phyloP scores from a whole-genome alignment of 2,888 invertebrate species.

The Aricia artaxerxes region DNA sequence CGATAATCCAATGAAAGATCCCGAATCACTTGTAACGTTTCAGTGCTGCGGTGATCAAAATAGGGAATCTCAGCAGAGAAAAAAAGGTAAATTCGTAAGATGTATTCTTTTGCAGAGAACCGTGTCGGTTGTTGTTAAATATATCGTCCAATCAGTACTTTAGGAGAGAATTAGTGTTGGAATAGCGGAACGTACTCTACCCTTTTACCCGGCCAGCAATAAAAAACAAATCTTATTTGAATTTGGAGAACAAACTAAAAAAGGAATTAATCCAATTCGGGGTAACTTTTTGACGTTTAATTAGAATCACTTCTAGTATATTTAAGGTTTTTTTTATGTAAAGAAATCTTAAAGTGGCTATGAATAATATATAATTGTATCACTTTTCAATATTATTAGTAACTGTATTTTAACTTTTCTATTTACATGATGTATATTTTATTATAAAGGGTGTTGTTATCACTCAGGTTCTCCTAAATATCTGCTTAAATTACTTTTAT shows the following conservation, averaged over 20 bases:
- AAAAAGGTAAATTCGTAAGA: slow-evolving; percentile 67
- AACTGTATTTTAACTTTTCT: no score
- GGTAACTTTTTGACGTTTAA: slow-evolving; percentile 50
- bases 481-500: no score
- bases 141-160: slow-evolving; percentile 79
- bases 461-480: no score
- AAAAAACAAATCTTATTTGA: slow-evolving; percentile 77
- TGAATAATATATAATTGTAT: neutral
- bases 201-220: slow-evolving; percentile 70
- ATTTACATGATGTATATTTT: no score
- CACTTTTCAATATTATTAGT: no score
- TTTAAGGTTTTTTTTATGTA: neutral
- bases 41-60: slow-evolving; percentile 64
- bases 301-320: neutral
- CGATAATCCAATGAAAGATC: slow-evolving; percentile 64
- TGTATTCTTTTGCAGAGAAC: slow-evolving; percentile 72
- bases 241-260: slow-evolving; percentile 77
- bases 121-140: slow-evolving; percentile 77
- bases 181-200: slow-evolving; percentile 65
- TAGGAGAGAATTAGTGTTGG: slow-evolving; percentile 71
- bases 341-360: neutral
- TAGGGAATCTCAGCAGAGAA: slow-evolving; percentile 66
- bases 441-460: no score
- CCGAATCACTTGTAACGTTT: slow-evolving; percentile 56
- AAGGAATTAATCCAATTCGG: slow-evolving; percentile 76